Base-by-base conservation (phyloP, 2,888 invertebrate species). In the Megastigmus dorsalis region DNA sequence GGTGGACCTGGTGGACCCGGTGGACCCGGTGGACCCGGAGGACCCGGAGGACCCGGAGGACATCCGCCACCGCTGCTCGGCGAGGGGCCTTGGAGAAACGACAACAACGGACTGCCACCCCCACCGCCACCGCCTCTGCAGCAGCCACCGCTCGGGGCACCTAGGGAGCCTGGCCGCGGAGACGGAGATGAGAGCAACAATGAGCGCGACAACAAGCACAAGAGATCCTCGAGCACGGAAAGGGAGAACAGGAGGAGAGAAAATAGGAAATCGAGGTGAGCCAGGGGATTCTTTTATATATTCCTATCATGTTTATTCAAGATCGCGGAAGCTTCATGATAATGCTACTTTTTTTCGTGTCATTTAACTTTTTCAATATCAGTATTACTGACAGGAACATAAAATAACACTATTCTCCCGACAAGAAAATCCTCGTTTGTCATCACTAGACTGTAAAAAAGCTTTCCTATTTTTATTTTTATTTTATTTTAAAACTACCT, bases 1-100 rank as follows among this genome's bases (percentile, higher is more conserved):
- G 83, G 82, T n/a, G 36, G 77, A 10, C 57, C 68, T n/a, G 45
- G 30, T 33, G 45, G 55, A 18, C 80, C 79, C 59, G 13, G 79
- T 77, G 75, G 81, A 78, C n/a, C n/a, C 15, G 82, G 83, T 13
- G 45, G 78, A 0, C 59, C 59, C 3, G 54, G 36, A 13, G 59
- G 66, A 9, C 68, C n/a, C 15, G 82, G 83, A n/a, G 45, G 78
- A 0, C 59, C 59, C 3, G 54, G 36, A 13, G 59, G 66, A 9
- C 68, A 48, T 23, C 73, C 67, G 3, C 73, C 72, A 5, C 62
- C 75, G 0, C 23, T 75, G 6, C 15, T 75, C n/a, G 28, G 45
- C 10, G 74, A 74, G 3, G 57, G 60, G 0, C 67, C 71, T 1
- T 75, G 75, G 75, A 57, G 67, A 18, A 63, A 67, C 18, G 75